These are phyloP conservation scores for Eublepharis macularius DNA, from an alignment of 2,113 vertebrate genomes.

Conservation along the genomic window DNA sequence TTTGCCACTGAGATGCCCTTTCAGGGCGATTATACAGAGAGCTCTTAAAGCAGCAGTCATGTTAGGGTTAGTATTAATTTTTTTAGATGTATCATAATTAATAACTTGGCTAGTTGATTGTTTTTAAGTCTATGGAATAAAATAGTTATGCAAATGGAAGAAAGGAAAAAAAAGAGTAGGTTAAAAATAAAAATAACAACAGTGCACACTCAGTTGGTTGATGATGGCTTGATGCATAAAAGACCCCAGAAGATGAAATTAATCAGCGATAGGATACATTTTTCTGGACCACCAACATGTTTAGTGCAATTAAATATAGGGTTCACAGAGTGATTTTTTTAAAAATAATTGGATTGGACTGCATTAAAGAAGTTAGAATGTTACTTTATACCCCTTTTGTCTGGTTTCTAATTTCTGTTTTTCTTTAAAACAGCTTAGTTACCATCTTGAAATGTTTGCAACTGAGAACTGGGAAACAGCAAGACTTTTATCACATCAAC, in stretches of 20 bases:
- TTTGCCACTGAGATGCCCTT: constrained; percentile 82
- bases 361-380: constrained; percentile 82
- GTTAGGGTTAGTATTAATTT: constrained; percentile 81
- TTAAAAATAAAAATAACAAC: constrained; percentile 56
- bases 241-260: constrained; percentile 52
- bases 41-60: constrained; percentile 82
- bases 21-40: constrained; percentile 74
- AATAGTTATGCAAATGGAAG: constrained; percentile 76
- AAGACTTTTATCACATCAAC: too few species aligned
- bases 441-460: too few species aligned
- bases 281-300: constrained; percentile 63
- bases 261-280: constrained; percentile 46
- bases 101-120: constrained; percentile 80
- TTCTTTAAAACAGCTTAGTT: not conserved
- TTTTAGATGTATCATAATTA: constrained; percentile 81
- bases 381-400: constrained; percentile 72
- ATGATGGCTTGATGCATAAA: constrained; percentile 54
- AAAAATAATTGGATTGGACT: constrained; percentile 74
- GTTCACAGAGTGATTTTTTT: constrained; percentile 69
- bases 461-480: too few species aligned
- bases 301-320: constrained; percentile 69
- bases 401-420: constrained; percentile 59
- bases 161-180: constrained; percentile 30
- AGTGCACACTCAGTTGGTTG: constrained; percentile 71
- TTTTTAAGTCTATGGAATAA: constrained; percentile 79